Base-by-base conservation (phyloP, 2,797 vertebrate genomes). In the Zenarchopterus dispar region DNA sequence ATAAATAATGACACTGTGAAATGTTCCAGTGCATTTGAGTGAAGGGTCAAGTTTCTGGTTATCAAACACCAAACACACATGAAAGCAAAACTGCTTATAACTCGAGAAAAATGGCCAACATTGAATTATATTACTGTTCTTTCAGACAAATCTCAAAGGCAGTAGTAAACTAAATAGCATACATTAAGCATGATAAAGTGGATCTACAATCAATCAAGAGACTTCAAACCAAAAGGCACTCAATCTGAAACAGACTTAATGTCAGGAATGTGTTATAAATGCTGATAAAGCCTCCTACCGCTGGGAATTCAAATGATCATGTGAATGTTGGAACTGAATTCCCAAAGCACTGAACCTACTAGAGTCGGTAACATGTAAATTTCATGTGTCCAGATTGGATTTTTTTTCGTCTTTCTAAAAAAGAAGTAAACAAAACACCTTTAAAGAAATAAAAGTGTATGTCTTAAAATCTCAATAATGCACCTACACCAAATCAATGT, bases 401-500 rank as follows among this genome's bases (percentile, higher is more conserved):
- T 11, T 36, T 45, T 47, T 16, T 8, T 21, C 26, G 16, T 23
- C n/a, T 17, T 6, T 28, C 8, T 6, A 3, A 28, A 28, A 18
- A 39, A 41, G 8, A 48, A 41, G 15, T 10, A 59, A 16, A 57
- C 19, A 51, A 18, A 51, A 18, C 41, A 23, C 31, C 11, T 9
- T 19, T 10, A 43, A 53, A 50, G 21, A 44, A 1, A 59, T 19
- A 9, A 26, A 43, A 19, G 41, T 0, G 19, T 17, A 5, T 22
- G 45, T 51, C 47, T 18, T 22, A 22, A 15, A 5, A 45, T 71
- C 28, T 2, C 8, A n/a, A 39, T 8, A 55, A 31, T 4, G n/a
- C 57, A 73, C 4, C 0, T 31, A 46, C 60, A 71, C 6, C 60
- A 17, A 59, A 63, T 62, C 61, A 52, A 50, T 64, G 70, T 17